These are phyloP conservation scores for Scaptomyza tumidula DNA, from an alignment of 2,888 invertebrate species.

Conservation along the genomic window DNA sequence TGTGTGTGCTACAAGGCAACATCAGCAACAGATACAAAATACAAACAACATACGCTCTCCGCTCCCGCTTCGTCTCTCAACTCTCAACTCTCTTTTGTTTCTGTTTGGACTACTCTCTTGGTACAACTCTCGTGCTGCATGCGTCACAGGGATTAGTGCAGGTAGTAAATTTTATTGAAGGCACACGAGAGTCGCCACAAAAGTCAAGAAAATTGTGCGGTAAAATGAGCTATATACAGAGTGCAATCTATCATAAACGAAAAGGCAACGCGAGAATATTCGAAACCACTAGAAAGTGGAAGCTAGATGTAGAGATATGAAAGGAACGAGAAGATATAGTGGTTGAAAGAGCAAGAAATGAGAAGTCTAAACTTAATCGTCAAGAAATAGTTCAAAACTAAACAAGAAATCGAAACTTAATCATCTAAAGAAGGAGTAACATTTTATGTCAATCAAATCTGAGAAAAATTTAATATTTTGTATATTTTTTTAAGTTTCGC, in stretches of 20 bases:
- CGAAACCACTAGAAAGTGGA: neutral
- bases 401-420: too few species aligned
- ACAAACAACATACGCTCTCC: conserved; percentile 13
- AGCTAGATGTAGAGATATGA: neutral
- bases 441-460: neutral
- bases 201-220: conserved; percentile 34
- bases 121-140: conserved; percentile 34
- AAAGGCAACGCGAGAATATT: neutral
- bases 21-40: conserved; percentile 19
- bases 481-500: neutral
- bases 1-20: conserved; percentile 19
- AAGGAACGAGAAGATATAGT: neutral
- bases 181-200: conserved; percentile 58
- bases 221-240: conserved; percentile 5
- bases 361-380: too few species aligned
- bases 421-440: too few species aligned
- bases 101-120: neutral
- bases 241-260: conserved; percentile 7
- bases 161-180: conserved; percentile 67
- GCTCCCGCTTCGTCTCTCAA: neutral
- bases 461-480: too few species aligned
- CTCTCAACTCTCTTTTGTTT: conserved; percentile 17
- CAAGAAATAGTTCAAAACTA: too few species aligned
- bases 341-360: too few species aligned
- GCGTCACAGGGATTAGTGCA: conserved; percentile 77